Percentiles rank a stretch among this genome's conserved stretches.
Conservation (phyloP, 2,797 vertebrate species). For the Chelidonichthys spinosus region DNA sequence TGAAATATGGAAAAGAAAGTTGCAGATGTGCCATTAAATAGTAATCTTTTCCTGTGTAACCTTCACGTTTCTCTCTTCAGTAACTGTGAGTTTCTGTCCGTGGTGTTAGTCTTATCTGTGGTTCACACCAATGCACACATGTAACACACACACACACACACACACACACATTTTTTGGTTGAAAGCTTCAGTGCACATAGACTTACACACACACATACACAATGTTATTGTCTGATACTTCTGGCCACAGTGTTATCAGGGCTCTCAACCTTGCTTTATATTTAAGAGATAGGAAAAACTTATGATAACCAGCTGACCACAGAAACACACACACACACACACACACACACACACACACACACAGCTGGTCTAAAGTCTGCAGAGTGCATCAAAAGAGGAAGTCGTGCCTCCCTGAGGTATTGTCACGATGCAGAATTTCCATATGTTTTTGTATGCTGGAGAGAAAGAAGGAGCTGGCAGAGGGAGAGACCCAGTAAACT, state of each 20-base stretch:
- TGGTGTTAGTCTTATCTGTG: conserved; percentile 40
- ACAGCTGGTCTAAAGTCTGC: conserved; percentile 2
- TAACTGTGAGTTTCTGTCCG: not conserved
- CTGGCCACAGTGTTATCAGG: conserved; percentile 40
- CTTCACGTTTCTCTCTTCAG: conserved; percentile 19
- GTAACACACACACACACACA: not conserved
- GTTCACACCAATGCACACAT: conserved; percentile 41
- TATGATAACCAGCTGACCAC: conserved; percentile 30
- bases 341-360: not conserved
- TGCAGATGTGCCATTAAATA: conserved; percentile 21
- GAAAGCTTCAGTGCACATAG: not conserved
- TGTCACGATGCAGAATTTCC: conserved; percentile 36
- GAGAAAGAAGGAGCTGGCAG: not conserved
- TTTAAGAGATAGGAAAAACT: conserved; percentile 40
- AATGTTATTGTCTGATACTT: conserved; percentile 11
- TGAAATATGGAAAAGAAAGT: not conserved
- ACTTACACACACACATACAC: not conserved
- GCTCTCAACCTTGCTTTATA: conserved; percentile 31
- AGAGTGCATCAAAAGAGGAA: conserved; percentile 41
- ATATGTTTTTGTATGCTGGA: conserved; percentile 17
- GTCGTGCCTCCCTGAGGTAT: conserved; percentile 26
- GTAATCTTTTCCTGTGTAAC: not conserved
- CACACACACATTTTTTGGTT: not conserved
- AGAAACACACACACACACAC: conserved; percentile 9
- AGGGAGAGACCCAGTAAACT: not conserved